Evolutionary conservation across 2,888 invertebrate genomes (phyloP), one percentile per base, ranked within the genome.

Genomic region (Aethes cnicana): DNA sequence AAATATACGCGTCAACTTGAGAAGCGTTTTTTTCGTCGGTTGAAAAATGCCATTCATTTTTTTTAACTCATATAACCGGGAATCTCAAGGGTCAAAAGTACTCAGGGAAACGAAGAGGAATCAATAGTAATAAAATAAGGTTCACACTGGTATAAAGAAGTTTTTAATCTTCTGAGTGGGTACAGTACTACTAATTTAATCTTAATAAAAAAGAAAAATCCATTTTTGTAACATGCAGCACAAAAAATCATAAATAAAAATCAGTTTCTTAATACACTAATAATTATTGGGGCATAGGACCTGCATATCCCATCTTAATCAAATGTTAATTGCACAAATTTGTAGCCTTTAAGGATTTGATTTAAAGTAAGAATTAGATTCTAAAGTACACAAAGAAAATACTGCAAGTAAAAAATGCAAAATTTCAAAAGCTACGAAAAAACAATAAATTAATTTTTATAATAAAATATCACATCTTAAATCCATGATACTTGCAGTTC

Each of bases 401-500:
- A 52, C 52, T 52, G 52, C 52, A 52, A 52, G 52, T 44, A 46
- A 52, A 44, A 52, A 52, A 46, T 52, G 52, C 52, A 52, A 39
- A 46, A 44, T 52, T 52, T 33, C 18, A 52, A 52, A 52, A 26
- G 44, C 39, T 37, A 26, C 26, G 28, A 64, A 64, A n/a, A 74
- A 74, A 76, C 68, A 77, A 82, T 74, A 77, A 71, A 74, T 72
- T 68, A 74, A 72, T 69, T 64, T 72, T 66, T 69, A 76, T 75
- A 76, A 77, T 79, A 83, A 81, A 83, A 84, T 86, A 87, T 87
- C 86, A 87, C 86, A 86, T 82, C 76, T 78, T 79, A 81, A 78
- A 83, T 84, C 77, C 80, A 82, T 84, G 81, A 81, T 83, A 78
- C 72, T 73, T 77, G 84, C 83, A 84, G 84, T 79, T 82, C 80